Conservation (phyloP, 2,797 vertebrate species). For the Streptopelia turtur region DNA sequence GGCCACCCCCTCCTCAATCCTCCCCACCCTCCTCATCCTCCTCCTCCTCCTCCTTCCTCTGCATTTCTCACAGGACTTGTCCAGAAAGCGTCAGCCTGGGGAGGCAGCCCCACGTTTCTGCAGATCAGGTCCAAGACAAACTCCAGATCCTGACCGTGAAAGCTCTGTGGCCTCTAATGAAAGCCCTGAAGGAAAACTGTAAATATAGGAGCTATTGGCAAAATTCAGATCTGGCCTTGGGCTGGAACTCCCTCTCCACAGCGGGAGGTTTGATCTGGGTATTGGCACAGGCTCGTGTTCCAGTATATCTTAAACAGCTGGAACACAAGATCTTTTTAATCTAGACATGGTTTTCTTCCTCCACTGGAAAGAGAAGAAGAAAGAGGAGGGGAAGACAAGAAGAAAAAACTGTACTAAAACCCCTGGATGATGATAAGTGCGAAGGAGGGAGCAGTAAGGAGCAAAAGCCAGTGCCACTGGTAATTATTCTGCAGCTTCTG, state of each 20-base stretch:
- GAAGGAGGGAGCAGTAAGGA: not conserved
- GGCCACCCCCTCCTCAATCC: not conserved
- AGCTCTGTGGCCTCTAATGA: constrained; percentile 24
- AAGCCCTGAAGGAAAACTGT: constrained; percentile 55
- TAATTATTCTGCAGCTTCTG: not conserved
- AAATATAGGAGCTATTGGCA: constrained; percentile 40
- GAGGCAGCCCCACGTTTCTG: not conserved
- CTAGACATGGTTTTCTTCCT: not conserved
- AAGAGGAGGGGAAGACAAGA: not conserved
- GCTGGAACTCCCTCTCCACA: constrained; percentile 8
- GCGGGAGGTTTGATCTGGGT: not conserved
- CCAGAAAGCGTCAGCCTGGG: not conserved
- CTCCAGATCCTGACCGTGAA: constrained; percentile 26
- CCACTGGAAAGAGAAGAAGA: not conserved
- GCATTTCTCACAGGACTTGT: not conserved
- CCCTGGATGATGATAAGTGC: not conserved
- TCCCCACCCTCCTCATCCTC: not conserved
- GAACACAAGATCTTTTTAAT: not conserved
- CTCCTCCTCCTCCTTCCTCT: not conserved
- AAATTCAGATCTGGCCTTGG: constrained; percentile 1
- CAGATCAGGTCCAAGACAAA: constrained; percentile 56
- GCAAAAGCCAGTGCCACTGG: not conserved
- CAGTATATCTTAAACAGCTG: not conserved
- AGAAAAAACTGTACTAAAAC: not conserved
- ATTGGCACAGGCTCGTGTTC: not conserved